Evolutionary conservation across 37 sponge, comb jelly and placozoan genomes (phyloP).

Genomic region (Crambe crambe): DNA sequence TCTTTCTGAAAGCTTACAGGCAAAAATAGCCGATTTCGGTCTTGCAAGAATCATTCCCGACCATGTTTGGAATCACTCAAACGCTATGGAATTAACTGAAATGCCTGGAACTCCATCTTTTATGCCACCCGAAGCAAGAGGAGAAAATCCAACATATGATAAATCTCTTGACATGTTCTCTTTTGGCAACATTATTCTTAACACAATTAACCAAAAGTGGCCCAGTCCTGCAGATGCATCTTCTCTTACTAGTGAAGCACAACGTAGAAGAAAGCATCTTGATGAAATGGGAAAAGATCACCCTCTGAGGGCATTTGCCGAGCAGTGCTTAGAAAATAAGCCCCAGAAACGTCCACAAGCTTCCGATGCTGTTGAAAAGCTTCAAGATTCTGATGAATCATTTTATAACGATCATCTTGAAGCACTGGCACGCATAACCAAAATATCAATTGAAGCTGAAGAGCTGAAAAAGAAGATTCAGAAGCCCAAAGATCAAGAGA

Average conservation of each 20-base stretch:
- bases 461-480: not conserved
- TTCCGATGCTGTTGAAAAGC: not conserved
- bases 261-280: not conserved
- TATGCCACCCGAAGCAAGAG: conserved; percentile 27
- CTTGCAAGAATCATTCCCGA: not conserved
- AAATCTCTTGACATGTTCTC: conserved; percentile 18
- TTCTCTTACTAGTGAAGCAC: not conserved
- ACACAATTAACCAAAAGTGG: conserved; percentile 10
- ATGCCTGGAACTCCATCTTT: conserved; percentile 11
- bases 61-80: too few relatives aligned
- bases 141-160: not conserved
- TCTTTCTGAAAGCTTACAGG: conserved; percentile 1
- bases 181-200: conserved; percentile 12
- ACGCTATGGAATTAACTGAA: not conserved
- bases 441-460: too few relatives aligned
- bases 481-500: not conserved
- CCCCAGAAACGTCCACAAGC: conserved; percentile 2
- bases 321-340: not conserved
- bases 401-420: not conserved
- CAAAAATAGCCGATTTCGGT: conserved; percentile 48
- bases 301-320: not conserved
- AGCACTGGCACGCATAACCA: too few relatives aligned
- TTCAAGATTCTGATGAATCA: not conserved
- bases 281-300: conserved; percentile 21
- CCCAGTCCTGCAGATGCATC: not conserved